These are phyloP conservation scores for Spea multiplicata DNA, from an alignment of 2,113 vertebrate species.

Conservation along the genomic window DNA sequence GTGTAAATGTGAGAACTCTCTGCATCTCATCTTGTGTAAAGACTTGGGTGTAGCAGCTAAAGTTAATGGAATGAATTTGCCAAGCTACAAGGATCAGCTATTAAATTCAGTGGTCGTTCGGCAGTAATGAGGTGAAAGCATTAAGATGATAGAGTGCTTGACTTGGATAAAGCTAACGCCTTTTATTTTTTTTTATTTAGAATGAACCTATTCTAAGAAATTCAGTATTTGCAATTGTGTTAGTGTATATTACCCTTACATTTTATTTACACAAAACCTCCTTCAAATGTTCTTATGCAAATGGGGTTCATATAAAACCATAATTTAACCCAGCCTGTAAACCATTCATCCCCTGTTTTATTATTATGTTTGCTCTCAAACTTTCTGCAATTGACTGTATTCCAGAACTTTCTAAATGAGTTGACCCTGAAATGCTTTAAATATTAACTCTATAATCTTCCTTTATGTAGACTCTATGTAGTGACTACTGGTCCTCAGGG, in stretches of 20 bases:
- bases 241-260: background rate
- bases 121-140: constrained; percentile 26
- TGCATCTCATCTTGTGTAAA: constrained; percentile 34
- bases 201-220: background rate
- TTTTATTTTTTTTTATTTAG: background rate
- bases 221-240: constrained; percentile 12
- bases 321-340: no score
- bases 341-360: no score
- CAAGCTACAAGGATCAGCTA: constrained; percentile 31
- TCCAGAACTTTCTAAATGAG: no score
- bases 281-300: no score
- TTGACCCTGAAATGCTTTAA: no score
- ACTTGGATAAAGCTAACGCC: background rate
- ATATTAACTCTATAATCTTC: no score
- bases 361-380: no score
- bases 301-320: no score
- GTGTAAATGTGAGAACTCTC: background rate
- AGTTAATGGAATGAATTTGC: constrained; percentile 39
- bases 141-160: constrained; percentile 23
- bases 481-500: no score
- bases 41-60: constrained; percentile 22
- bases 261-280: background rate
- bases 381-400: no score
- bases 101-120: constrained; percentile 23
- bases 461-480: no score